Evolutionary conservation across 1,140 invertebrate species (phyloP).

Genomic region (Neodiprion fabricii): DNA sequence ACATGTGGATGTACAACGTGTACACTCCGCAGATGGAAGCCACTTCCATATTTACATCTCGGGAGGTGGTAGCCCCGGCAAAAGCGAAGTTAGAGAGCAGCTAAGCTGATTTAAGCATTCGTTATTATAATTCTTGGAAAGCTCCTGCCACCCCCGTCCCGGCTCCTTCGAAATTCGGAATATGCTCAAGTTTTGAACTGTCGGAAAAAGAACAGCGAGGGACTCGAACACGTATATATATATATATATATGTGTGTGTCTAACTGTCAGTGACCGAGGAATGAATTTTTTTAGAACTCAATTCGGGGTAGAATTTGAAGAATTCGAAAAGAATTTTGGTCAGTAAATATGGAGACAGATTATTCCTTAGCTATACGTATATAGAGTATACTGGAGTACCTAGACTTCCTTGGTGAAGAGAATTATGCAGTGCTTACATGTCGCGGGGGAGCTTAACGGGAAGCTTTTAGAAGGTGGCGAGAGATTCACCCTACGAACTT

Average conservation of each 20-base stretch:
- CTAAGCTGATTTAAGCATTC: constrained; percentile 62
- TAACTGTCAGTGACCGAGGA: too few relatives aligned
- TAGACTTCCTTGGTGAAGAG: not conserved
- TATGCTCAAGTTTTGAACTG: not conserved
- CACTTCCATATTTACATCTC: constrained; percentile 59
- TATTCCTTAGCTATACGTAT: too few relatives aligned
- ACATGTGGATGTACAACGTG: not conserved
- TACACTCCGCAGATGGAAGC: constrained; percentile 35
- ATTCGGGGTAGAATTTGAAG: too few relatives aligned
- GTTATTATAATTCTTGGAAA: constrained; percentile 61
- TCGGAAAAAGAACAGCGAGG: too few relatives aligned
- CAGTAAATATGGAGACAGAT: too few relatives aligned
- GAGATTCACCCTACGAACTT: not conserved
- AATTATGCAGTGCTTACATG: constrained; percentile 5
- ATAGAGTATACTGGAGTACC: not conserved
- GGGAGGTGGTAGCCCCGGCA: constrained; percentile 41
- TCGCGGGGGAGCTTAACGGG: constrained; percentile 3
- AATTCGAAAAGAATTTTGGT: too few relatives aligned
- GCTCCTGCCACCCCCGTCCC: constrained; percentile 31
- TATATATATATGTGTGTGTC: too few relatives aligned
- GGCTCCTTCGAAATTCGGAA: not conserved
- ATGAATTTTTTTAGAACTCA: too few relatives aligned
- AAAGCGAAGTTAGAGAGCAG: constrained; percentile 56
- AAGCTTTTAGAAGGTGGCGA: not conserved
- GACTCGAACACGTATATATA: too few relatives aligned